Conservation (phyloP, 2,113 vertebrate genomes). For the Platichthys stellatus region DNA sequence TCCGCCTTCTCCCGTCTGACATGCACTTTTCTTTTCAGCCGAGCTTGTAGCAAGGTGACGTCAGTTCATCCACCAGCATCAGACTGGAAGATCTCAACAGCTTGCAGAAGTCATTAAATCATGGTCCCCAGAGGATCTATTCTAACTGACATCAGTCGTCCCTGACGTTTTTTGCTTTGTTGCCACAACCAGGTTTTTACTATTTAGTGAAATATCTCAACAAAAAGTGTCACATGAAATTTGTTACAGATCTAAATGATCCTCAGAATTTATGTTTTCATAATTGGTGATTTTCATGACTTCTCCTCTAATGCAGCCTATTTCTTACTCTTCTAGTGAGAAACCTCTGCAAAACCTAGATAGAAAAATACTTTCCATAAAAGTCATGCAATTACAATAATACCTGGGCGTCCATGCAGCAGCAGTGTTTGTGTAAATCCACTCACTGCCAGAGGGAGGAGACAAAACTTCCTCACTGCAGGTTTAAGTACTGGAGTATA, state of each 20-base stretch:
- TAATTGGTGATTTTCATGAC: too few relatives aligned
- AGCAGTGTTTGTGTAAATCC: too few relatives aligned
- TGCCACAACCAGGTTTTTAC: too few relatives aligned
- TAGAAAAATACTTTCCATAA: too few relatives aligned
- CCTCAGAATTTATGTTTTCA: background rate
- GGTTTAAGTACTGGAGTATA: too few relatives aligned
- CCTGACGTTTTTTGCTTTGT: background rate
- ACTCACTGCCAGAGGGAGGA: too few relatives aligned
- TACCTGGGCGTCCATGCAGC: too few relatives aligned
- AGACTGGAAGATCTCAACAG: background rate
- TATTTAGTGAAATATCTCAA: background rate
- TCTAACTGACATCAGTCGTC: background rate
- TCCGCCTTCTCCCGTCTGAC: background rate
- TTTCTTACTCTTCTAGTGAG: background rate
- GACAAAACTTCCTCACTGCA: too few relatives aligned
- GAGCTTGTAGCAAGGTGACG: background rate
- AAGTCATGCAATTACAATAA: too few relatives aligned
- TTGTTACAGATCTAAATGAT: background rate
- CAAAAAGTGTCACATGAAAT: too few relatives aligned
- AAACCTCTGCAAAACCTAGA: background rate
- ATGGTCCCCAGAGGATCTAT: background rate
- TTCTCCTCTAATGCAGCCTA: too few relatives aligned
- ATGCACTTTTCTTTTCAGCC: background rate
- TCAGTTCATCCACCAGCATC: background rate
- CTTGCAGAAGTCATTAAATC: background rate